phyloP scores from a whole-genome alignment of 2,888 invertebrate species.

The Torymus auratus region DNA sequence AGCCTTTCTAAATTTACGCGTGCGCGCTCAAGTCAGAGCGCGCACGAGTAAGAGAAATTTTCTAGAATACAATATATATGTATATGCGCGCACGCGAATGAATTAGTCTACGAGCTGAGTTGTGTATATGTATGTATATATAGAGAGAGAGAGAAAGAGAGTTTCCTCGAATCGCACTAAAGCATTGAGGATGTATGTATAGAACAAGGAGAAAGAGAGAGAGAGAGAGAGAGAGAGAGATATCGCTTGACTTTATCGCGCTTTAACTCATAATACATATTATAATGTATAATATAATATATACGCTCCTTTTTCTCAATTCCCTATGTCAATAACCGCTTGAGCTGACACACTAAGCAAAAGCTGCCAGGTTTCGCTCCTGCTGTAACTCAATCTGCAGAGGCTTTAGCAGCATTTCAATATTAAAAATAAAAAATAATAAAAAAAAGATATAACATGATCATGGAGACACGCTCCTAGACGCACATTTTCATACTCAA shows the following conservation, averaged over 20 bases:
- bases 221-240: background rate
- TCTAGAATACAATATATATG: conserved; percentile 27
- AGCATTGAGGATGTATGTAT: too few relatives aligned
- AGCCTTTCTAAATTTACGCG: conserved; percentile 56
- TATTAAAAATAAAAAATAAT: conserved; percentile 19
- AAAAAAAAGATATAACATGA: background rate
- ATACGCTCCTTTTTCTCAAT: background rate
- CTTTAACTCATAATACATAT: conserved; percentile 16
- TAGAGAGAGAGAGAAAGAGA: background rate
- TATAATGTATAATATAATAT: too few relatives aligned
- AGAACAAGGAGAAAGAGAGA: too few relatives aligned
- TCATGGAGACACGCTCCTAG: too few relatives aligned
- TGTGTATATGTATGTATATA: background rate
- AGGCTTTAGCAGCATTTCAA: conserved; percentile 49
- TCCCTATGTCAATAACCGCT: conserved; percentile 53
- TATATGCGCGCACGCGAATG: background rate
- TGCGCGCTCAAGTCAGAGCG: background rate
- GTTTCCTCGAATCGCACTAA: too few relatives aligned
- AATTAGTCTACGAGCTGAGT: conserved; percentile 13
- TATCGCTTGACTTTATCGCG: conserved; percentile 21
- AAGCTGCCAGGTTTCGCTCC: conserved; percentile 48
- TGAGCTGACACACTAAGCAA: conserved; percentile 49
- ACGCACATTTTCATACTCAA: too few relatives aligned
- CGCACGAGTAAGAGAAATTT: conserved; percentile 30
- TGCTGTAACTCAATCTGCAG: conserved; percentile 51